Conservation (phyloP, 2,888 invertebrate genomes). For the Drosophila subquinaria region DNA sequence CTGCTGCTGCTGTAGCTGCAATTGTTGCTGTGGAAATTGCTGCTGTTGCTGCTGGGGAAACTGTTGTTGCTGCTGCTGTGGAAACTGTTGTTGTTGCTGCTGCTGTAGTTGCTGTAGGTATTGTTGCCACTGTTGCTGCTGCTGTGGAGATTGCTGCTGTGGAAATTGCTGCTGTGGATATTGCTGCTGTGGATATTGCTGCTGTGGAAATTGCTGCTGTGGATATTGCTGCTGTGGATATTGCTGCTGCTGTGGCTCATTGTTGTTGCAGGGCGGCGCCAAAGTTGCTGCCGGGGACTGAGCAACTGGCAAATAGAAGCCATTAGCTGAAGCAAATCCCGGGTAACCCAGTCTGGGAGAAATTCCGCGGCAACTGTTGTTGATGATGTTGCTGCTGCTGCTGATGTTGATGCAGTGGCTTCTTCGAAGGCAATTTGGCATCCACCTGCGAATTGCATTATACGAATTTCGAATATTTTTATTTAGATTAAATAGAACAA, state of each 20-base stretch:
- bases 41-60: conserved; percentile 27
- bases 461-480: no score
- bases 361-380: conserved; percentile 17
- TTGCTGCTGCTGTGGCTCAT: conserved; percentile 22
- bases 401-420: no score
- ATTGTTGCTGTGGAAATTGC: conserved; percentile 25
- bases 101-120: conserved; percentile 27
- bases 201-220: not conserved
- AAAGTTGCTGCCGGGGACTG: not conserved
- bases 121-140: not conserved
- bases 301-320: conserved; percentile 38
- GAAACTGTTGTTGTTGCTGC: no score
- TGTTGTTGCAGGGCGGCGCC: conserved; percentile 34
- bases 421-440: no score
- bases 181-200: not conserved
- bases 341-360: conserved; percentile 23
- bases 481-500: no score
- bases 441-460: no score
- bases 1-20: no score
- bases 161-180: conserved; percentile 7
- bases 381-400: conserved; percentile 50
- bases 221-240: conserved; percentile 19
- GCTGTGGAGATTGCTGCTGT: conserved; percentile 40
- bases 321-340: not conserved
- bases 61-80: conserved; percentile 27